Percentiles rank a stretch among this genome's conserved stretches.
Conservation (phyloP, 64 coral and sea anemone species). For the Anthopleura sola region DNA sequence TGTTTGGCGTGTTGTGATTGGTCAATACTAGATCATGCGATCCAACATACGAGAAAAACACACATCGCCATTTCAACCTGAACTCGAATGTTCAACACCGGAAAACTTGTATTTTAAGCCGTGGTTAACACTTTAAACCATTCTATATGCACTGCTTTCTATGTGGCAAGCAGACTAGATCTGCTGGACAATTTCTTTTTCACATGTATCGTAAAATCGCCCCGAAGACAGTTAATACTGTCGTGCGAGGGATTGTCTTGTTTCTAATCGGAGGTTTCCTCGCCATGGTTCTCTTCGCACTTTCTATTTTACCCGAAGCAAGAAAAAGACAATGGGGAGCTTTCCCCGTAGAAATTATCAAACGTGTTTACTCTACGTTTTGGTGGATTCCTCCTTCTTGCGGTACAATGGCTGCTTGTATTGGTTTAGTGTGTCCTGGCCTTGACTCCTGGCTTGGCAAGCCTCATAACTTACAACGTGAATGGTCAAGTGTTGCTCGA, state of each 20-base stretch:
- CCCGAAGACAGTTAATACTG: slow-evolving; percentile 68
- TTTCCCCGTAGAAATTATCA: slow-evolving; percentile 68
- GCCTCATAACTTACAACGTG: slow-evolving; percentile 84
- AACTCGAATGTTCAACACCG: slow-evolving; percentile 49
- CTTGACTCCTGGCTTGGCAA: slow-evolving; percentile 79
- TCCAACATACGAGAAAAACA: slow-evolving; percentile 47
- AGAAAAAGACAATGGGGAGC: slow-evolving; percentile 60
- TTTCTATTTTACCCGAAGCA: slow-evolving; percentile 72
- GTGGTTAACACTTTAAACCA: not conserved
- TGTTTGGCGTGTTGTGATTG: slow-evolving; percentile 54
- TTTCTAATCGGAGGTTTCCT: slow-evolving; percentile 84
- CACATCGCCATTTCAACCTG: slow-evolving; percentile 32
- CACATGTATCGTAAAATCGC: slow-evolving; percentile 75
- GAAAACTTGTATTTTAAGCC: not conserved
- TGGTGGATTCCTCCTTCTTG: slow-evolving; percentile 93
- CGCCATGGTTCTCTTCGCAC: slow-evolving; percentile 68
- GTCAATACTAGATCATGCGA: slow-evolving; percentile 55
- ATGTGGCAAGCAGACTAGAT: slow-evolving; percentile 61
- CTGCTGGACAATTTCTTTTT: slow-evolving; percentile 63
- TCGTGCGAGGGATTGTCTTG: slow-evolving; percentile 78
- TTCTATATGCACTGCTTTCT: slow-evolving; percentile 76
- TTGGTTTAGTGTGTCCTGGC: slow-evolving; percentile 82
- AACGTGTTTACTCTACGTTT: slow-evolving; percentile 60
- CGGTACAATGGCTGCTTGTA: slow-evolving; percentile 67
- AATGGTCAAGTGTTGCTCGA: slow-evolving; percentile 87